These are phyloP conservation scores for Etheostoma cragini DNA, from an alignment of 2,113 vertebrate species.

Conservation along the genomic window DNA sequence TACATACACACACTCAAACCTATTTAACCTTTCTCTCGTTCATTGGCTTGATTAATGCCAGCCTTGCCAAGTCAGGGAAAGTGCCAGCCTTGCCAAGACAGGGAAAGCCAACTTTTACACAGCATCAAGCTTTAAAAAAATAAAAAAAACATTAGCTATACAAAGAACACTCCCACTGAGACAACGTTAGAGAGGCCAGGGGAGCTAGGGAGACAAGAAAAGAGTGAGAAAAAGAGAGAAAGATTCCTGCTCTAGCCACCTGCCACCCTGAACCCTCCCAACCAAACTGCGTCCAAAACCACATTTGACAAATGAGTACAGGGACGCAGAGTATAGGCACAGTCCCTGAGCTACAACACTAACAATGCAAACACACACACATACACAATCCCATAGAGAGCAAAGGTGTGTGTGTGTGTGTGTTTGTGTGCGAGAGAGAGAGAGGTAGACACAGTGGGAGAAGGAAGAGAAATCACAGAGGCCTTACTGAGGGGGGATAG, in stretches of 20 bases:
- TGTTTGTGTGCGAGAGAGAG: not conserved
- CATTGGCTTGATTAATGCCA: constrained; percentile 41
- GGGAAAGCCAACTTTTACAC: constrained; percentile 32
- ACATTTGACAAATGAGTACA: constrained; percentile 79
- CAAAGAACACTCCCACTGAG: constrained; percentile 35
- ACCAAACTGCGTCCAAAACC: constrained; percentile 69
- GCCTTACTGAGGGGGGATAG: not conserved
- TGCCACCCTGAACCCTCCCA: constrained; percentile 53
- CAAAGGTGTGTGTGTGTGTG: not conserved
- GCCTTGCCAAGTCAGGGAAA: constrained; percentile 15
- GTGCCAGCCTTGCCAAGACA: constrained; percentile 28
- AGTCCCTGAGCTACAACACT: constrained; percentile 72
- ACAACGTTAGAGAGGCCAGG: constrained; percentile 19
- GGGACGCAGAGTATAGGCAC: constrained; percentile 62
- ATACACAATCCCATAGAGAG: constrained; percentile 50
- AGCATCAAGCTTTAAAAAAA: constrained; percentile 23
- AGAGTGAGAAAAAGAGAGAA: constrained; percentile 33
- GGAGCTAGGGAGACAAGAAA: constrained; percentile 41
- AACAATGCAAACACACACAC: constrained; percentile 60
- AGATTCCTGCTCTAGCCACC: constrained; percentile 58
- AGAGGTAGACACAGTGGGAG: not conserved
- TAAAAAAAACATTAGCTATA: constrained; percentile 28
- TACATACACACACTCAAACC: not conserved
- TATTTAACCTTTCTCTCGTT: not conserved
- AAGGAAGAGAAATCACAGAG: not conserved